phyloP scores from a whole-genome alignment of 1,140 invertebrate genomes.

The Drosophila mayri region DNA sequence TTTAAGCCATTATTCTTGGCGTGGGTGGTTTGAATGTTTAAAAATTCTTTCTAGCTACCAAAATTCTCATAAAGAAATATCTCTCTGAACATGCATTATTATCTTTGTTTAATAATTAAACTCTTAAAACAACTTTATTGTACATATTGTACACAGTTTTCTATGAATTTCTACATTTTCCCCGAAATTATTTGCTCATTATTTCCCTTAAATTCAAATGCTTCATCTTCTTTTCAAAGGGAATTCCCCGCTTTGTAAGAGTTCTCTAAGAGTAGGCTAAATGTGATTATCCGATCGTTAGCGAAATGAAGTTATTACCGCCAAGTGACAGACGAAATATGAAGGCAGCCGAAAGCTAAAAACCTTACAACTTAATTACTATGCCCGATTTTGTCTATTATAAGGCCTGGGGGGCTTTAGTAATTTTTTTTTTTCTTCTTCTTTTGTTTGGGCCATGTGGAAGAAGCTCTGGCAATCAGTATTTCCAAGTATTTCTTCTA shows the following conservation, averaged over 20 bases:
- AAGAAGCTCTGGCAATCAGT: constrained; percentile 18
- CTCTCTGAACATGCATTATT: too few relatives aligned
- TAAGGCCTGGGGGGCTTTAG: neutral
- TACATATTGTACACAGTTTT: neutral
- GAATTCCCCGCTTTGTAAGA: neutral
- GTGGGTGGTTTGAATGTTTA: neutral
- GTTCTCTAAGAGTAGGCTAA: neutral
- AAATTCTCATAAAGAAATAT: neutral
- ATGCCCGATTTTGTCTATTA: neutral
- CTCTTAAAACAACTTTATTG: neutral
- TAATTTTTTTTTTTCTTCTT: constrained; percentile 4
- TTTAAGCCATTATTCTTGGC: constrained; percentile 29
- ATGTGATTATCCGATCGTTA: constrained; percentile 4
- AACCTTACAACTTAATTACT: constrained; percentile 32
- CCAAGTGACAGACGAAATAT: constrained; percentile 35
- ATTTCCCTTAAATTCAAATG: neutral
- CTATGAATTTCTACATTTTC: neutral
- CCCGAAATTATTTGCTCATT: neutral
- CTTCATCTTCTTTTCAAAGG: neutral
- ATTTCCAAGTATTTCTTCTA: constrained; percentile 31
- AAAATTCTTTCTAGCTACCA: too few relatives aligned
- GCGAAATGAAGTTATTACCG: constrained; percentile 23
- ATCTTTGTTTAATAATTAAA: too few relatives aligned
- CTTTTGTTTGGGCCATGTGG: constrained; percentile 30
- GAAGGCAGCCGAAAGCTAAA: constrained; percentile 6